Percentiles rank a stretch among this genome's conserved stretches.
These are phyloP conservation scores for Nibea albiflora DNA, from an alignment of 2,113 vertebrate genomes.

Conservation along the genomic window DNA sequence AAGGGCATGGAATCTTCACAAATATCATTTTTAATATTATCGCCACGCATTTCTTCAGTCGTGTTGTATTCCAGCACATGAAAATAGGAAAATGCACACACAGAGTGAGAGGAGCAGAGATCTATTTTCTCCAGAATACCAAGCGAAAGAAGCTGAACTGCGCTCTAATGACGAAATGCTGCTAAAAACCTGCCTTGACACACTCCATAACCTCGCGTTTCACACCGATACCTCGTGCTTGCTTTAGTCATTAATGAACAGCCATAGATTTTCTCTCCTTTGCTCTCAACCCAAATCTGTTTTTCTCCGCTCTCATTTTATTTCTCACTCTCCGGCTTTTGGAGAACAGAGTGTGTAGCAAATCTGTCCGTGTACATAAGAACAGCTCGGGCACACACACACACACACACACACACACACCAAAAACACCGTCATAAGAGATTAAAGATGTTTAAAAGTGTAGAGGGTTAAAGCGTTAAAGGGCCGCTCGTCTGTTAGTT, in stretches of 20 bases:
- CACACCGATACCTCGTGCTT: background rate
- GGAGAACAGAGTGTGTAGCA: background rate
- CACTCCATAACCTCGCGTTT: background rate
- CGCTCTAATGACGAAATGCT: background rate
- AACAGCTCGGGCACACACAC: background rate
- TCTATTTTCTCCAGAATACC: background rate
- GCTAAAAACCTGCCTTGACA: background rate
- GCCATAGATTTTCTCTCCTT: background rate
- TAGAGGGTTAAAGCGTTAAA: constrained; percentile 26
- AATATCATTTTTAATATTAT: background rate
- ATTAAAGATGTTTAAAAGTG: constrained; percentile 49
- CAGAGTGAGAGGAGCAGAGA: background rate
- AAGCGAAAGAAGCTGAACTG: background rate
- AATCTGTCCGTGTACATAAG: background rate
- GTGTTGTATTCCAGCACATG: background rate
- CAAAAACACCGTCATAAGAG: background rate
- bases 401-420: background rate
- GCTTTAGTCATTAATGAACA: background rate
- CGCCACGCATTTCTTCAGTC: background rate
- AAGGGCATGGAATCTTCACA: background rate
- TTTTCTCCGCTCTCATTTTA: constrained; percentile 1
- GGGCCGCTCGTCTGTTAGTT: constrained; percentile 8
- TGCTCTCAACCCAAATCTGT: background rate
- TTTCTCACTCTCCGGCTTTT: constrained; percentile 10
- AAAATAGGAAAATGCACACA: background rate